phyloP scores from a whole-genome alignment of 2,797 vertebrate genomes.

The Picus viridis region DNA sequence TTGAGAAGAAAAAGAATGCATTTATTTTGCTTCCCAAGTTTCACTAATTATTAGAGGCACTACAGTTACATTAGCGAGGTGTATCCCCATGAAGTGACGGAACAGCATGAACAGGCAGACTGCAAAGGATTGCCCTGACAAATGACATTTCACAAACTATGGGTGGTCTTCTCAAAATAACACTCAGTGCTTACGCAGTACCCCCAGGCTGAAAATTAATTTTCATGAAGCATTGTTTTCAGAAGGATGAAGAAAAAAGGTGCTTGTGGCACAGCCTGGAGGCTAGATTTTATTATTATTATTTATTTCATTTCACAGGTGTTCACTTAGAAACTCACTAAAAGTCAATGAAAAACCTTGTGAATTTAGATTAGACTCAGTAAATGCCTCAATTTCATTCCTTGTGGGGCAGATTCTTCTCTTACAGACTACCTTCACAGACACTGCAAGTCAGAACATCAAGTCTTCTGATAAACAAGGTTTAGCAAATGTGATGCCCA shows the following conservation, averaged over 20 bases:
- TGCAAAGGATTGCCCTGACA: neutral
- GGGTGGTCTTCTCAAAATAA: conserved; percentile 26
- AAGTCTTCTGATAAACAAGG: too few relatives aligned
- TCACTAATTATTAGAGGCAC: neutral
- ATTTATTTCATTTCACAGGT: neutral
- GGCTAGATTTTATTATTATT: neutral
- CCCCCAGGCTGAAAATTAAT: neutral
- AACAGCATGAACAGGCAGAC: neutral
- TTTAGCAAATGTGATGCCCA: too few relatives aligned
- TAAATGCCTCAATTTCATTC: neutral
- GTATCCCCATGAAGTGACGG: neutral
- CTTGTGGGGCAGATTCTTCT: neutral
- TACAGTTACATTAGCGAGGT: neutral
- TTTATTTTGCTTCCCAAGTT: neutral
- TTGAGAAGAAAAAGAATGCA: neutral
- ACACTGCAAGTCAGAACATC: neutral
- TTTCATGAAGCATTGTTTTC: neutral
- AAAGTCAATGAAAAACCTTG: neutral
- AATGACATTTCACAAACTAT: conserved; percentile 12
- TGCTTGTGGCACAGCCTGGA: neutral
- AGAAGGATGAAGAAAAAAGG: neutral
- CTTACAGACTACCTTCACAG: neutral
- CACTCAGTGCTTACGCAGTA: neutral
- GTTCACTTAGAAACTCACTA: neutral
- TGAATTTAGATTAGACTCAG: neutral